Conservation (phyloP, 2,888 invertebrate genomes). For the Eremobia ochroleuca region DNA sequence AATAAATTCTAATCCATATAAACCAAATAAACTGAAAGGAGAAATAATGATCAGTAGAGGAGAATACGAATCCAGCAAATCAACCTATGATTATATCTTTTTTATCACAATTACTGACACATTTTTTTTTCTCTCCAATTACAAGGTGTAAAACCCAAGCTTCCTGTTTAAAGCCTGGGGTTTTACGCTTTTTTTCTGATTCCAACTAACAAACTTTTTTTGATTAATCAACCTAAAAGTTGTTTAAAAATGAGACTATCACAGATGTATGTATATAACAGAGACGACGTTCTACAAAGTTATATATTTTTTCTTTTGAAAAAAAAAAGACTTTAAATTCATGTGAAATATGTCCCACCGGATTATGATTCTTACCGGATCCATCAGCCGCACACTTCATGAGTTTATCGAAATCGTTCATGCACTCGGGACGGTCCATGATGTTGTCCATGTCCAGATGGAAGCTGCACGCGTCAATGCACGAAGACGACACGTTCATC, state of each 20-base stretch:
- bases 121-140: background rate
- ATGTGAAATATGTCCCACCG: background rate
- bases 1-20: no score
- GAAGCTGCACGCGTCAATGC: slow-evolving; percentile 96
- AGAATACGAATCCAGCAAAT: no score
- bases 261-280: background rate
- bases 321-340: background rate
- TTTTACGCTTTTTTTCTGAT: background rate
- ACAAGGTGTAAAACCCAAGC: background rate
- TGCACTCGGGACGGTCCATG: slow-evolving; percentile 95
- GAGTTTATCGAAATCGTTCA: slow-evolving; percentile 95
- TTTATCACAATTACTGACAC: no score
- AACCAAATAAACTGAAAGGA: no score
- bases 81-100: no score
- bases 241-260: background rate
- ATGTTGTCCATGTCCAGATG: slow-evolving; percentile 96
- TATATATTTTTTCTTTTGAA: background rate
- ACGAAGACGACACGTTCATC: slow-evolving; percentile 94
- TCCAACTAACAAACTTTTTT: background rate
- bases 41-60: no score
- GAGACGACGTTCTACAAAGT: background rate
- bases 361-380: slow-evolving; percentile 85
- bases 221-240: background rate
- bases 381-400: slow-evolving; percentile 96
- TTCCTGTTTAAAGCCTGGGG: background rate